phyloP scores from a whole-genome alignment of 2,113 vertebrate genomes.

The Narcine bancroftii region DNA sequence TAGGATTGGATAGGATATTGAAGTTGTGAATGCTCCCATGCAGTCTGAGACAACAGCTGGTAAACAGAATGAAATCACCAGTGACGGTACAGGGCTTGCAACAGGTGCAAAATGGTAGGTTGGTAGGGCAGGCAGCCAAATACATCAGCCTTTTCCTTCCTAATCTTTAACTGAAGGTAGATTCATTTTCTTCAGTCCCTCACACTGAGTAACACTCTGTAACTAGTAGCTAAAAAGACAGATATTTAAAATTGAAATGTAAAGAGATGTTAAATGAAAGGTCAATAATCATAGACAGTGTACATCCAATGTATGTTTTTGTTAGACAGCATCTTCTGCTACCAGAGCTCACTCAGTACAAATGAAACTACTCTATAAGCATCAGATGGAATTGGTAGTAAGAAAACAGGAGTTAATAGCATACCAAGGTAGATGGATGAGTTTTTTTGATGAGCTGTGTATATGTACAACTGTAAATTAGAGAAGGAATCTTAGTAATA shows the following conservation, averaged over 20 bases:
- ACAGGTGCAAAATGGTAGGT: background rate
- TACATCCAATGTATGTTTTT: background rate
- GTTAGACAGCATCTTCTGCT: background rate
- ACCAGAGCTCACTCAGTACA: background rate
- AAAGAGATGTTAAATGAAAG: background rate
- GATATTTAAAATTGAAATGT: background rate
- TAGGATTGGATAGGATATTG: too few relatives aligned
- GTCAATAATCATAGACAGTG: background rate
- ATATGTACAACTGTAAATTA: background rate
- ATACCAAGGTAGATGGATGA: background rate
- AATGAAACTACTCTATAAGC: background rate
- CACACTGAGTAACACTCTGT: background rate
- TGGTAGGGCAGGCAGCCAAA: background rate
- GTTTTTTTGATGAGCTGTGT: background rate
- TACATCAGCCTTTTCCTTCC: background rate
- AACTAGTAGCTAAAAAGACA: background rate
- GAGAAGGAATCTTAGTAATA: background rate
- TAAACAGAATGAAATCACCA: background rate
- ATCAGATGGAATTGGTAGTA: background rate
- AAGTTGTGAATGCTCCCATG: too few relatives aligned
- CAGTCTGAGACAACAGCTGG: too few relatives aligned
- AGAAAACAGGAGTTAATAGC: background rate
- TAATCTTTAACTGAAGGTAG: background rate
- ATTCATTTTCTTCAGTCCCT: background rate
- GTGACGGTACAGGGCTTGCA: background rate